These are phyloP conservation scores for Proteles cristata DNA, from an alignment of 2,113 vertebrate species.

Conservation along the genomic window DNA sequence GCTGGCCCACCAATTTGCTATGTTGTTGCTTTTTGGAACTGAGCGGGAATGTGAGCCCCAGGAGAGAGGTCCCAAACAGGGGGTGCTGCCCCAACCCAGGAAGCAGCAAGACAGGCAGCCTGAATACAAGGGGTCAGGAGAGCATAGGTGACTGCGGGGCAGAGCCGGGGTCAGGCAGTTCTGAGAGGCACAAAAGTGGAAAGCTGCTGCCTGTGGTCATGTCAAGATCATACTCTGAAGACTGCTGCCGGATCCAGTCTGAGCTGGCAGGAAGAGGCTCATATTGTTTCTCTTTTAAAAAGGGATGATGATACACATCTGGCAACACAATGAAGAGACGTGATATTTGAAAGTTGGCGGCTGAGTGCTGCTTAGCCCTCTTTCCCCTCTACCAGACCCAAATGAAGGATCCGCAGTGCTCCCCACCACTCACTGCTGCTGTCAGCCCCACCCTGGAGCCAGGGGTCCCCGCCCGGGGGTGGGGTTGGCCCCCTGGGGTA, in stretches of 20 bases:
- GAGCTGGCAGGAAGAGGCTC: neutral
- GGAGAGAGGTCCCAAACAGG: neutral
- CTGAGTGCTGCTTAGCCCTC: neutral
- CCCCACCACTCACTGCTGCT: neutral
- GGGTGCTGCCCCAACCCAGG: neutral
- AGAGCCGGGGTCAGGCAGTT: neutral
- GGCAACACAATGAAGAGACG: neutral
- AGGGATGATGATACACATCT: neutral
- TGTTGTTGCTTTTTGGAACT: neutral
- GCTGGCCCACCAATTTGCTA: neutral
- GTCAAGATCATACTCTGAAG: neutral
- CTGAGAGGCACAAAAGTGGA: neutral
- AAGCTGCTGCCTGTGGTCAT: neutral
- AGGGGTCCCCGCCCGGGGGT: neutral
- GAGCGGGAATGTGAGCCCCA: neutral
- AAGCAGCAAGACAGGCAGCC: neutral
- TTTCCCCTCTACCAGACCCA: neutral
- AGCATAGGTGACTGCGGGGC: neutral
- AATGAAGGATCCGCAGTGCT: neutral
- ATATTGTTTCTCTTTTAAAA: neutral
- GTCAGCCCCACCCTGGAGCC: accelerated
- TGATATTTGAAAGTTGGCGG: neutral
- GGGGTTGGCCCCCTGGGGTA: too few species aligned
- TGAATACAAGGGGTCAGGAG: neutral
- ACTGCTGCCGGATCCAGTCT: neutral